phyloP scores from a whole-genome alignment of 1,140 invertebrate genomes.

The Cyclargus thomasi region DNA sequence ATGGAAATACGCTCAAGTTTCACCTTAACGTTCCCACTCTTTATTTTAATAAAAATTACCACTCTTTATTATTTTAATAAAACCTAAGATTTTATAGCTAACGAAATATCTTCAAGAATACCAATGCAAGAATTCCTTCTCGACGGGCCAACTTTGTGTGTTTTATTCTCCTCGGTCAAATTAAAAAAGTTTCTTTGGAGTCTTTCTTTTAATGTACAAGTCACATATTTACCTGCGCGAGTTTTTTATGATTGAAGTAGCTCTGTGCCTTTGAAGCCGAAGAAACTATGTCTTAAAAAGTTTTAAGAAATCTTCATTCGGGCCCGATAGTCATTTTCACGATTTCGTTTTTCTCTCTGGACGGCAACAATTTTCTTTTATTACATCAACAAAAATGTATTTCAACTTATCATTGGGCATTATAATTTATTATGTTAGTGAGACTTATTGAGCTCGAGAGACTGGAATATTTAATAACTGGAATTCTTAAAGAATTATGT shows the following conservation, averaged over 20 bases:
- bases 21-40: background rate
- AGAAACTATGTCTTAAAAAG: background rate
- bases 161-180: conserved; percentile 13
- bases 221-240: conserved; percentile 6
- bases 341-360: background rate
- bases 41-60: background rate
- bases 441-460: no score
- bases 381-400: background rate
- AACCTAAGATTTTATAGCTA: background rate
- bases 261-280: background rate
- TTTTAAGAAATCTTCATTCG: background rate
- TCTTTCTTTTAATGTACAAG: conserved; percentile 4
- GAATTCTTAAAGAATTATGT: no score
- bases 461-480: no score
- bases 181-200: conserved; percentile 13
- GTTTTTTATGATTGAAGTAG: conserved; percentile 9
- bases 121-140: conserved; percentile 2
- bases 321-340: background rate
- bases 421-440: no score
- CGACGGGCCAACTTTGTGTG: background rate
- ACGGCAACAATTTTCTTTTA: background rate
- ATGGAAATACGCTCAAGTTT: background rate
- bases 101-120: conserved; percentile 8
- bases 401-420: no score
- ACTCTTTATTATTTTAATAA: background rate